Evolutionary conservation across 1,140 invertebrate genomes (phyloP), one percentile per base, ranked within the genome.

Genomic region (Drosophila ohnishii): DNA sequence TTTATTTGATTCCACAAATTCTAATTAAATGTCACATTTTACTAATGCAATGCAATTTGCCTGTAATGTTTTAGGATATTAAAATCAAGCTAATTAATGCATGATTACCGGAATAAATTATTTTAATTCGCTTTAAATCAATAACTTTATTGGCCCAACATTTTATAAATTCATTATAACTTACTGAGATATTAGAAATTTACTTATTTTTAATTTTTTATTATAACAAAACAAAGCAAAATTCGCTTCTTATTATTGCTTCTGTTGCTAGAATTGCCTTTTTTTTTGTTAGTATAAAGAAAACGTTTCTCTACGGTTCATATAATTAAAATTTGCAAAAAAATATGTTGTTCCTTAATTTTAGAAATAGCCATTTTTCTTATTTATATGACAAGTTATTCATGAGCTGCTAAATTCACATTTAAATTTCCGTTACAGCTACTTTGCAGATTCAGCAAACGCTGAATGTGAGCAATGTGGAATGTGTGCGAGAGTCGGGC

Each of bases 381-480:
- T 40, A 40, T n/a, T 19, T 7, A 19, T 19, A 22, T 13, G 2
- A 7, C 19, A 45, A 45, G 42, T 13, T 47, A 5, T 5, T 14
- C 8, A 14, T 14, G 7, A 25, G 22, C 7, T 25, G 13, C 1
- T 25, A n/a, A 25, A 35, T 35, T 14, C 0, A 55, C 1, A 37
- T 55, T 55, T 55, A 1, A 55, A 55, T 37, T 5, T 3, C 19
- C 19, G 34, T 55, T 55, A 22, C 4, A 22, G 8, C 4, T 6
- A 19, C 19, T 25, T 22, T 55, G 51, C 51, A 55, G 51, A 55
- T 10, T 55, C 51, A 55, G 51, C 51, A 0, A 10, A 13, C 13
- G 51, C 51, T 55, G 51, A 55, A 37, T 53, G 16, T 19, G n/a
- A 1, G 6, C 9, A 6, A 3, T 30, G 50, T 53, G 50, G 32